These are phyloP conservation scores for Prionchulus punctatus DNA, from an alignment of 2,888 invertebrate genomes.

Conservation along the genomic window DNA sequence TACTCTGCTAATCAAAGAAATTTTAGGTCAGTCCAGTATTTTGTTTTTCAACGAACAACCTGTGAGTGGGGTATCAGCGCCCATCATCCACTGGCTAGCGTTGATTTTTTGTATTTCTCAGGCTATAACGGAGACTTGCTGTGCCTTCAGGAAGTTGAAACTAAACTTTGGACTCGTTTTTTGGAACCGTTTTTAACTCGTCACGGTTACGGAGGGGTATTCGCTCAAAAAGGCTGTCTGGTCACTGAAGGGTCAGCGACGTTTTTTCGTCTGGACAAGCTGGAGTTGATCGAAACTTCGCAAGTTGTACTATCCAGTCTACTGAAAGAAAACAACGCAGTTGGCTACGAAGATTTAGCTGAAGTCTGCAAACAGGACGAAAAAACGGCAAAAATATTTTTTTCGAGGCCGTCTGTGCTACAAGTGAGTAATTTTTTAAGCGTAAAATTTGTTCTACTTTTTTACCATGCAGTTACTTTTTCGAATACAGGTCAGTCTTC, in stretches of 20 bases:
- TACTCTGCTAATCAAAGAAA: conserved; percentile 63
- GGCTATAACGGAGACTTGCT: conserved; percentile 79
- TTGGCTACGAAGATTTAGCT: too few relatives aligned
- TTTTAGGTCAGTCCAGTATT: conserved; percentile 45
- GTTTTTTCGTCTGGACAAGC: conserved; percentile 54
- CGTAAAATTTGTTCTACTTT: too few relatives aligned
- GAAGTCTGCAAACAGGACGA: not conserved
- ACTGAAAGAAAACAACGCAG: too few relatives aligned
- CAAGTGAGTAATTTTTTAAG: too few relatives aligned
- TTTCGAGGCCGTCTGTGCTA: not conserved
- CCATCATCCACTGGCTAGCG: too few relatives aligned
- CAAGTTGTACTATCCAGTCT: not conserved
- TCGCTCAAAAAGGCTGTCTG: conserved; percentile 38
- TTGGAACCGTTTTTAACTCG: conserved; percentile 46
- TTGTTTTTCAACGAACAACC: not conserved
- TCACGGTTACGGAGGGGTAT: conserved; percentile 29
- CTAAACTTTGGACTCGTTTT: conserved; percentile 46
- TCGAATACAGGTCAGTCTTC: conserved; percentile 1
- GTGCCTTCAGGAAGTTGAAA: conserved; percentile 82
- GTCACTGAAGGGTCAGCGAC: conserved; percentile 63
- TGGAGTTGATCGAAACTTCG: conserved; percentile 37
- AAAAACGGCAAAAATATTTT: not conserved
- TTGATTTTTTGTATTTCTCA: too few relatives aligned
- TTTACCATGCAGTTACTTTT: too few relatives aligned
- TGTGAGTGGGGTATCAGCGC: too few relatives aligned